Conservation (phyloP, 2,113 vertebrate species). For the Cyprinus carpio region DNA sequence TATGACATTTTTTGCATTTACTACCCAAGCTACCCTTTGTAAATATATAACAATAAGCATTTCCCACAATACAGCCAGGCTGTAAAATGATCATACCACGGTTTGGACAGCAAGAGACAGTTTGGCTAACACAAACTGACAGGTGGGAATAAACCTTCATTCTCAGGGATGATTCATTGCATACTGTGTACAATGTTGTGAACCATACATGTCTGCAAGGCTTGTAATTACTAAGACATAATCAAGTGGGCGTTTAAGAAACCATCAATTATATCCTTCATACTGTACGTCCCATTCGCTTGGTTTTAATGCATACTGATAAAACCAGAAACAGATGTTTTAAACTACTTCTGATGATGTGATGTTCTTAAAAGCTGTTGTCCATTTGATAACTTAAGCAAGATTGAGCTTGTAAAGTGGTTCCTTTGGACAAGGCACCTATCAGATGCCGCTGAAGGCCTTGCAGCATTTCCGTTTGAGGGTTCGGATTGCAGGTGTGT, state of each 20-base stretch:
- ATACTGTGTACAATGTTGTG: neutral
- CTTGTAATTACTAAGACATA: slow-evolving; percentile 38
- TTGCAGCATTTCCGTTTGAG: slow-evolving; percentile 1
- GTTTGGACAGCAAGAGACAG: slow-evolving; percentile 26
- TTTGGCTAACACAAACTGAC: slow-evolving; percentile 27
- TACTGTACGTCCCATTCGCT: neutral
- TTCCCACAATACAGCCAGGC: neutral
- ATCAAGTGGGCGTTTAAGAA: slow-evolving; percentile 31
- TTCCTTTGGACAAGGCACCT: slow-evolving; percentile 4
- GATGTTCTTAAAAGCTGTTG: slow-evolving; percentile 16
- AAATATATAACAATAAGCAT: neutral
- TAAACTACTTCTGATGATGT: slow-evolving; percentile 23
- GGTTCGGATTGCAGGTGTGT: slow-evolving; percentile 21
- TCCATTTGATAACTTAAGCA: slow-evolving; percentile 7
- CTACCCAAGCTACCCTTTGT: neutral
- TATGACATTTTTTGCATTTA: neutral
- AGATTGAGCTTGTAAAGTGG: slow-evolving; percentile 17
- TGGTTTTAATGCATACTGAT: slow-evolving; percentile 20
- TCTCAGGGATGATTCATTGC: slow-evolving; percentile 21
- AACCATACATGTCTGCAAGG: slow-evolving; percentile 15
- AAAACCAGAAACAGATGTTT: slow-evolving; percentile 33
- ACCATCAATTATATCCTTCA: slow-evolving; percentile 17
- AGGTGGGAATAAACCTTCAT: slow-evolving; percentile 16
- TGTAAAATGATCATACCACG: neutral
- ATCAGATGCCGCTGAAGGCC: slow-evolving; percentile 11